Percentiles rank a stretch among this genome's conserved stretches.
phyloP scores from a whole-genome alignment of 64 coral and sea anemone species.

The Pachyseris speciosa region DNA sequence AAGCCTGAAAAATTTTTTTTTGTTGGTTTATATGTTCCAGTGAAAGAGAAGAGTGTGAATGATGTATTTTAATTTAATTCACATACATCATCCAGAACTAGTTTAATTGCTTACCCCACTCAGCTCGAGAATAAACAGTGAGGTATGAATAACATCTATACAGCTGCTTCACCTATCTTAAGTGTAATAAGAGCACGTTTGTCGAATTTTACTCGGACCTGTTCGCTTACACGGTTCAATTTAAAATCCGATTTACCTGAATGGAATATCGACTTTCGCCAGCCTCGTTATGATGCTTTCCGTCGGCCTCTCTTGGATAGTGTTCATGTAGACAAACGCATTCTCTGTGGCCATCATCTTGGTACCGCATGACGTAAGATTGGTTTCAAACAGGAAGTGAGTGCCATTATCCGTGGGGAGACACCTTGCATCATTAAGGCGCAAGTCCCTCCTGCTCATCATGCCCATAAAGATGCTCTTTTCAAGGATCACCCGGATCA shows the following conservation, averaged over 20 bases:
- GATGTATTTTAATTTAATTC: too few relatives aligned
- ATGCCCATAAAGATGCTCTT: slow-evolving; percentile 22
- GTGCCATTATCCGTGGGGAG: slow-evolving; percentile 61
- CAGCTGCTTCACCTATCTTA: too few relatives aligned
- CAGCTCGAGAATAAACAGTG: too few relatives aligned
- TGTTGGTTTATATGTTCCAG: too few relatives aligned
- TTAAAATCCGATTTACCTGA: background rate
- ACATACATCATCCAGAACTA: too few relatives aligned
- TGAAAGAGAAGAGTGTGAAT: too few relatives aligned
- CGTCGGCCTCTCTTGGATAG: slow-evolving; percentile 61
- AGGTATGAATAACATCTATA: too few relatives aligned
- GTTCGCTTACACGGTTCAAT: too few relatives aligned
- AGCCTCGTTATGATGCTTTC: slow-evolving; percentile 76
- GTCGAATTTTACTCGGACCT: too few relatives aligned
- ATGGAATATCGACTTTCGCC: slow-evolving; percentile 75
- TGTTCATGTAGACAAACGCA: slow-evolving; percentile 86
- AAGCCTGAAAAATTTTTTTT: too few relatives aligned
- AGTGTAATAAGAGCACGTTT: too few relatives aligned
- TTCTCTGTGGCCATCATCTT: slow-evolving; percentile 60
- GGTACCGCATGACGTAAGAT: slow-evolving; percentile 72
- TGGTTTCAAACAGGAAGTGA: slow-evolving; percentile 67
- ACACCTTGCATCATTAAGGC: slow-evolving; percentile 68
- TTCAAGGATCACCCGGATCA: slow-evolving; percentile 58
- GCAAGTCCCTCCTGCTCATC: slow-evolving; percentile 54
- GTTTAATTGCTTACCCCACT: too few relatives aligned